Evolutionary conservation across 2,113 vertebrate genomes (phyloP).

Genomic region (Oncorhynchus clarkii): DNA sequence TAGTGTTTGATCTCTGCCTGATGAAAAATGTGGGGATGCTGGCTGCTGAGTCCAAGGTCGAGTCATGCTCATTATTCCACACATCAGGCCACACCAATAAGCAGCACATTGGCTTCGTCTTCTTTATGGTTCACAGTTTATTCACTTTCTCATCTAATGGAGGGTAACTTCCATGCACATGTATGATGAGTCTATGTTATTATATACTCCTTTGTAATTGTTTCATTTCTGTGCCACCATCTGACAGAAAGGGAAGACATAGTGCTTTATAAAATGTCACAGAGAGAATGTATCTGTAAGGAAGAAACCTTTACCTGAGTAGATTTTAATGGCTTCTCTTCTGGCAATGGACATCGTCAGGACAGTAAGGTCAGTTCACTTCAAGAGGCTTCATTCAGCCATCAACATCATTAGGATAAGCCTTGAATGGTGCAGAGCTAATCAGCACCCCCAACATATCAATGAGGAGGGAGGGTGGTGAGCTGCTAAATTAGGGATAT

Average conservation of each 20-base stretch:
- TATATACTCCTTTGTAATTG: slow-evolving; percentile 5
- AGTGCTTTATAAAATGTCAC: slow-evolving; percentile 26
- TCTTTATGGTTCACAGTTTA: background rate
- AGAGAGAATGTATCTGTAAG: background rate
- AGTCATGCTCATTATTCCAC: background rate
- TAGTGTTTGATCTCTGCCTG: background rate
- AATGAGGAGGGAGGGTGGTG: no score
- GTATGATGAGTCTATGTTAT: background rate
- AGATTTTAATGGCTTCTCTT: background rate
- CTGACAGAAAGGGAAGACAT: background rate
- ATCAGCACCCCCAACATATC: no score
- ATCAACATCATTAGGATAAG: no score
- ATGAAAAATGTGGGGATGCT: background rate
- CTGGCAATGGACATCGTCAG: background rate
- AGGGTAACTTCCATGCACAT: background rate
- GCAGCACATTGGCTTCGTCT: background rate
- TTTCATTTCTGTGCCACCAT: slow-evolving; percentile 16
- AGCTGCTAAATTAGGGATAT: no score
- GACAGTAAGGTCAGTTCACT: background rate
- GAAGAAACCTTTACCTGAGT: background rate
- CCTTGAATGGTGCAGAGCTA: no score
- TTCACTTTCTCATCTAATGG: background rate
- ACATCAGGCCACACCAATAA: background rate
- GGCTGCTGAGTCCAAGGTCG: background rate
- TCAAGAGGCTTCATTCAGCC: background rate